phyloP scores from a whole-genome alignment of 2,113 vertebrate species.

The Hucho hucho region DNA sequence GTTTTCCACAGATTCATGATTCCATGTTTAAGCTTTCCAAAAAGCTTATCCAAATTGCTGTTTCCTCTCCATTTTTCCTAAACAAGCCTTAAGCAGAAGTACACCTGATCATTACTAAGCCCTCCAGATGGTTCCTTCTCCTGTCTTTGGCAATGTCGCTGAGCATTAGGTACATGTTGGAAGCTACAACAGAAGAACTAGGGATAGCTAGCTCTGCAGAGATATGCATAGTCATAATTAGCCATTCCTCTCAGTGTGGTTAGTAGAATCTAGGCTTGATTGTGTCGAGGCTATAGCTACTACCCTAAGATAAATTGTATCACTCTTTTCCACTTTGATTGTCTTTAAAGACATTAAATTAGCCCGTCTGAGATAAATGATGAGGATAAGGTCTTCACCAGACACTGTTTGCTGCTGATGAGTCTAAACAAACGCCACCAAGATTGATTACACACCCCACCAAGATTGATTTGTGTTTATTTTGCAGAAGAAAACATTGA shows the following conservation, averaged over 20 bases:
- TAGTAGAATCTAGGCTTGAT: neutral
- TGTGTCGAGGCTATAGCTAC: neutral
- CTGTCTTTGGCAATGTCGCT: neutral
- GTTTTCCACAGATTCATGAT: too few relatives aligned
- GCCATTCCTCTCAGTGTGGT: neutral
- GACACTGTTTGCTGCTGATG: conserved; percentile 16
- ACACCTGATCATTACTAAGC: neutral
- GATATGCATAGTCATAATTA: neutral
- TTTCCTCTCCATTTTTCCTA: neutral
- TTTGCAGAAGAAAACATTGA: conserved; percentile 35
- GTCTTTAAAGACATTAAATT: conserved; percentile 32
- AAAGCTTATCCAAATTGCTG: neutral
- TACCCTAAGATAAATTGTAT: neutral
- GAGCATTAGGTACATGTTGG: too few relatives aligned
- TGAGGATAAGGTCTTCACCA: conserved; percentile 3
- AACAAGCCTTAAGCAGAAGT: neutral
- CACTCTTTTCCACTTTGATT: neutral
- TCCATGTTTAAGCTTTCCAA: too few relatives aligned
- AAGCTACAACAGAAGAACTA: neutral
- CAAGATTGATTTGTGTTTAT: conserved; percentile 28
- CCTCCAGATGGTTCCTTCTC: neutral
- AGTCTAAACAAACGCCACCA: conserved; percentile 30
- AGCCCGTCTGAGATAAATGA: conserved; percentile 2
- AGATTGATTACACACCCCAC: conserved; percentile 15
- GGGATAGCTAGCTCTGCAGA: too few relatives aligned